Percentiles rank a stretch among this genome's conserved stretches.
These are phyloP conservation scores for Drosophila subpulchrella DNA, from an alignment of 1,140 invertebrate genomes.

Conservation along the genomic window DNA sequence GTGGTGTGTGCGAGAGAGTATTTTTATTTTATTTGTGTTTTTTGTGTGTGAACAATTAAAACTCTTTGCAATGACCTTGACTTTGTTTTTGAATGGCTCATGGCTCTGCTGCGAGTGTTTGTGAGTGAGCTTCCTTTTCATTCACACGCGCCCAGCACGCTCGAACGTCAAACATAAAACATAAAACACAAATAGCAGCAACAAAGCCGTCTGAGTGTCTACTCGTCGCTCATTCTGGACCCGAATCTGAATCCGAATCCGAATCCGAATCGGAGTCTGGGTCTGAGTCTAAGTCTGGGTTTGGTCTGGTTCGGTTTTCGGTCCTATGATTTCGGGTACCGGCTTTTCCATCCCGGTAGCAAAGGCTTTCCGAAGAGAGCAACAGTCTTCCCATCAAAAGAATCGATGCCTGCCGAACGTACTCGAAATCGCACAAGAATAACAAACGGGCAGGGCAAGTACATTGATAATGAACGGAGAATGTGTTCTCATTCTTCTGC, in stretches of 20 bases:
- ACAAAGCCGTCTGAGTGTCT: conserved; percentile 80
- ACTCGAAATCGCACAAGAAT: conserved; percentile 19
- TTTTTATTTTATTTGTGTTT: conserved; percentile 63
- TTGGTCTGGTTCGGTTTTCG: conserved; percentile 36
- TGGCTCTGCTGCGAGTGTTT: conserved; percentile 27
- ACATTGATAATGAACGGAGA: conserved; percentile 72
- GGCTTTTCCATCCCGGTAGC: conserved; percentile 33
- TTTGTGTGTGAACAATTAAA: conserved; percentile 83
- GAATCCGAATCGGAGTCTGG: conserved; percentile 15
- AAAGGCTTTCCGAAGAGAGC: conserved; percentile 43
- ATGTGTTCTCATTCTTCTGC: conserved; percentile 38
- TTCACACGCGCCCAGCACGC: conserved; percentile 81
- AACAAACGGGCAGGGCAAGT: conserved; percentile 35
- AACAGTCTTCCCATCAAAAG: conserved; percentile 42
- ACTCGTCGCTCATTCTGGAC: conserved; percentile 67
- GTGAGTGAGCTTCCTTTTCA: conserved; percentile 79
- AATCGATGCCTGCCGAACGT: conserved; percentile 56
- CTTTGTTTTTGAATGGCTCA: conserved; percentile 73
- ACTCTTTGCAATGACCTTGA: conserved; percentile 85
- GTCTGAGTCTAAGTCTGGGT: conserved; percentile 19
- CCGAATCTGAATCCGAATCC: conserved; percentile 40
- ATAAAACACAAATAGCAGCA: conserved; percentile 71
- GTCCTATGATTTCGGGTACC: conserved; percentile 14
- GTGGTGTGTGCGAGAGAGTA: conserved; percentile 41
- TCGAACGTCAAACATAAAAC: conserved; percentile 80